Conservation (phyloP, 2,797 vertebrate species). For the Lindbergichthys nudifrons region DNA sequence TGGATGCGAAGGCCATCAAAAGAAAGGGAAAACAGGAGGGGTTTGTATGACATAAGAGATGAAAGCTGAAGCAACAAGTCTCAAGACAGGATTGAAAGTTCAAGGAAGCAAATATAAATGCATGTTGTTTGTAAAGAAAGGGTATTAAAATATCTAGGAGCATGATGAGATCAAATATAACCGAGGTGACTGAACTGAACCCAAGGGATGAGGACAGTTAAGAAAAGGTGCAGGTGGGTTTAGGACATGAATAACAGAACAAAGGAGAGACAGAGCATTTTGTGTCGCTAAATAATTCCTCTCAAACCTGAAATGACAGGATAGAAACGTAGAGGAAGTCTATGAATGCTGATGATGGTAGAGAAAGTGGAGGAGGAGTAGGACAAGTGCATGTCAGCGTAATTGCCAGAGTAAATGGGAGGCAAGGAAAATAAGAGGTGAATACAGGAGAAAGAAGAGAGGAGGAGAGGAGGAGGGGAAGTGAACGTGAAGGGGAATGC, state of each 20-base stretch:
- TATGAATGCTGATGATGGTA: conserved; percentile 67
- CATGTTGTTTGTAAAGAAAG: background rate
- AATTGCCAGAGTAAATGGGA: conserved; percentile 73
- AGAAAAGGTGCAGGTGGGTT: conserved; percentile 1
- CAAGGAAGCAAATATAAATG: background rate
- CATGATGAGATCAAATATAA: background rate
- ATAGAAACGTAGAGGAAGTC: conserved; percentile 41
- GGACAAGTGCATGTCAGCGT: conserved; percentile 64
- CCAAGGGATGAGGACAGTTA: background rate
- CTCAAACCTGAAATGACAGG: conserved; percentile 40
- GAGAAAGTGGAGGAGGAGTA: conserved; percentile 49
- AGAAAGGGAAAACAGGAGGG: background rate
- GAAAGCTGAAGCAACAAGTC: background rate
- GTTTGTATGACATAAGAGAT: background rate
- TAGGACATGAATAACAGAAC: conserved; percentile 14
- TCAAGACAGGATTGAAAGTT: background rate
- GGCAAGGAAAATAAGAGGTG: conserved; percentile 70
- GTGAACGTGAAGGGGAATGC: conserved; percentile 77
- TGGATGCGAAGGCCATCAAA: background rate
- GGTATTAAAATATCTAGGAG: background rate
- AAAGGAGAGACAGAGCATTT: background rate
- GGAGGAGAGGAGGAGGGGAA: conserved; percentile 72
- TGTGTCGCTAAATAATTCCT: conserved; percentile 27
- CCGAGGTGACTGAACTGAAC: background rate
- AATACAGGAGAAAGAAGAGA: conserved; percentile 65